Base-by-base conservation (phyloP, 35 echinoderm and acorn worm species). In the Apostichopus californicus region DNA sequence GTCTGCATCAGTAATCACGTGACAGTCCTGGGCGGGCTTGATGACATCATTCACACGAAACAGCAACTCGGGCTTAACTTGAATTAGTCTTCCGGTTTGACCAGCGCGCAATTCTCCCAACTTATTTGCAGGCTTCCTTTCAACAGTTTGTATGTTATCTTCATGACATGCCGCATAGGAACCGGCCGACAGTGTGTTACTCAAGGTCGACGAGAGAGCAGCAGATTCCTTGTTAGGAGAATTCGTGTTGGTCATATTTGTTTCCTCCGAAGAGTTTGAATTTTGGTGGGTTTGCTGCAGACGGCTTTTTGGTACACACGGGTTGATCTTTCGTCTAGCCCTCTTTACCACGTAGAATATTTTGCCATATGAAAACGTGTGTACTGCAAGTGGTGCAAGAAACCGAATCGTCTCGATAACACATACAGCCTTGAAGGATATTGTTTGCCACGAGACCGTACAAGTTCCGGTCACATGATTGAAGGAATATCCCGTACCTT, bases 211-310 rank as follows among this genome's bases (percentile, higher is more conserved):
- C 24, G 80, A 83, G 9, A 3, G 9, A 3, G 55, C 12, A 55
- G 24, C n/a, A 15, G 80, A 54, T 34, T 34, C 17, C 7, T 56
- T 34, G 13, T 83, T 18, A 54, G 8, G 55, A 17, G 80, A 46
- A 13, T n/a, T 46, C 0, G 17, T n/a, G 15, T 59, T 57, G 1
- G 18, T n/a, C 13, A 87, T 17, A 24, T 59, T 15, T 1, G 86
- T 87, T 55, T 87, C 64, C 17, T 87, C 86, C n/a, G 86, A 58
- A 17, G 55, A 57, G 24, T 21, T 66, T n/a, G 86, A 87, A 63
- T 25, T 59, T 3, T 55, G 20, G 18, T 13, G 5, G 17, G 5
- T n/a, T 5, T 56, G 86, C 7, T 15, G 20, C 22, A 63, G 57
- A 4, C 20, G 55, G 23, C 57, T 57, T 5, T n/a, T 3, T 24